Evolutionary conservation across 2,113 vertebrate species (phyloP).

Genomic region (Menura novaehollandiae): DNA sequence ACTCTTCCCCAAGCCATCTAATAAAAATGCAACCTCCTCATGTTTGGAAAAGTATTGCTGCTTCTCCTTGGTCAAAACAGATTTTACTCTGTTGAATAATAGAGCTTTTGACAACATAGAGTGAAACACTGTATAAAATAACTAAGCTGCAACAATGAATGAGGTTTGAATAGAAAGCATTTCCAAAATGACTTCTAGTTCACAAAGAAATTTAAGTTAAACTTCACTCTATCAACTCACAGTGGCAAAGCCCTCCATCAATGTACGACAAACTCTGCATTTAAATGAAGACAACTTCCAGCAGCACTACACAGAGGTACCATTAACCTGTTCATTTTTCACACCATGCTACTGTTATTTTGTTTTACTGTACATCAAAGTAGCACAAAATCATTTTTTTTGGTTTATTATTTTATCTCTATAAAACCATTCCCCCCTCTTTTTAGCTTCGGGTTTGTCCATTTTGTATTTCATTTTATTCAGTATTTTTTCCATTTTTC

Average conservation of each 20-base stretch:
- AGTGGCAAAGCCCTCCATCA: constrained; percentile 58
- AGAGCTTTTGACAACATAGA: constrained; percentile 31
- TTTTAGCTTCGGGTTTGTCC: not conserved
- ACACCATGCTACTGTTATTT: constrained; percentile 33
- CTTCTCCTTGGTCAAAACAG: not conserved
- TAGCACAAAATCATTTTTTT: constrained; percentile 44
- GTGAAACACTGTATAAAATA: constrained; percentile 38
- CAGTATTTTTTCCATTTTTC: not conserved
- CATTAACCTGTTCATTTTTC: constrained; percentile 62
- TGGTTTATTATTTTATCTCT: constrained; percentile 55
- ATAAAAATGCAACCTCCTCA: constrained; percentile 26
- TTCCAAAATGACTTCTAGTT: constrained; percentile 53
- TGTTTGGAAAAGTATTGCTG: not conserved
- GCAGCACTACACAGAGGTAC: constrained; percentile 36
- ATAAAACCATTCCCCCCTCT: not conserved
- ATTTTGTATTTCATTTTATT: constrained; percentile 34
- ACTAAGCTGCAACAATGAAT: constrained; percentile 35
- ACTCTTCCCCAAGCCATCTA: not conserved
- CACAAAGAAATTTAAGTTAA: constrained; percentile 62
- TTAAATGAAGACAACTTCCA: constrained; percentile 64
- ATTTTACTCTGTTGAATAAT: constrained; percentile 37
- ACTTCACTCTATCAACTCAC: constrained; percentile 58
- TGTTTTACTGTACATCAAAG: constrained; percentile 53
- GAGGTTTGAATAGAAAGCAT: constrained; percentile 33
- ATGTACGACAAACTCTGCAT: constrained; percentile 42